These are phyloP conservation scores for Gyrodactylus salaris DNA, from an alignment of 1,140 invertebrate genomes.

Conservation along the genomic window DNA sequence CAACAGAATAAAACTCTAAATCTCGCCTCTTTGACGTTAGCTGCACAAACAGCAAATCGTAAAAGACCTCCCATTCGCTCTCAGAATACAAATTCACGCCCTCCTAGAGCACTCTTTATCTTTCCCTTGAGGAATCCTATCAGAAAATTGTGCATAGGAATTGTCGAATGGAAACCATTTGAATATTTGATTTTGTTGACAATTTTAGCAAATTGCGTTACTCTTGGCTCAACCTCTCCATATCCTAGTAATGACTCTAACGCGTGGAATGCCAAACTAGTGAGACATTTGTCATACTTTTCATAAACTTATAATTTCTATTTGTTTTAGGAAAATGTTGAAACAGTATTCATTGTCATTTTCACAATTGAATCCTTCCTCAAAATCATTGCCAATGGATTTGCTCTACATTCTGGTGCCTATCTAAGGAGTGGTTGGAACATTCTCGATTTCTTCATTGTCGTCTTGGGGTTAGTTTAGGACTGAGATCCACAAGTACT, in stretches of 20 bases:
- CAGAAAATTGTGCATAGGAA: conserved; percentile 61
- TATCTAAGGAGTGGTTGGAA: conserved; percentile 97
- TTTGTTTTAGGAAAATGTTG: conserved; percentile 61
- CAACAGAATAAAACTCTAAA: conserved; percentile 4
- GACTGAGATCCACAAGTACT: background rate
- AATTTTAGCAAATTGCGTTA: conserved; percentile 95
- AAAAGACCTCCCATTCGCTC: conserved; percentile 1
- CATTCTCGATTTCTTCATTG: conserved; percentile 93
- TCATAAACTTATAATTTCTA: conserved; percentile 3
- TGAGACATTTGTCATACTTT: conserved; percentile 26
- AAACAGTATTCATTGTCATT: conserved; percentile 88
- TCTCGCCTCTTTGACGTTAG: conserved; percentile 3
- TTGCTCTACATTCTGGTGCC: conserved; percentile 67
- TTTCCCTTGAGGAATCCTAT: conserved; percentile 64
- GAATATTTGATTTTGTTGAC: conserved; percentile 94
- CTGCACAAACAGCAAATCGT: conserved; percentile 2
- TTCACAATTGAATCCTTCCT: conserved; percentile 90
- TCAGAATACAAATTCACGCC: conserved; percentile 3
- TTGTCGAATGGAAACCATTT: conserved; percentile 97
- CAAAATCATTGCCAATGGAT: conserved; percentile 95
- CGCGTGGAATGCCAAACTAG: conserved; percentile 55
- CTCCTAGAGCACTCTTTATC: conserved; percentile 34
- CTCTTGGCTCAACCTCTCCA: conserved; percentile 81
- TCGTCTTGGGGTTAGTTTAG: conserved; percentile 52
- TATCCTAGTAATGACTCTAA: conserved; percentile 85